Base-by-base conservation (phyloP, 2,888 invertebrate species). In the Camponotus fellah region DNA sequence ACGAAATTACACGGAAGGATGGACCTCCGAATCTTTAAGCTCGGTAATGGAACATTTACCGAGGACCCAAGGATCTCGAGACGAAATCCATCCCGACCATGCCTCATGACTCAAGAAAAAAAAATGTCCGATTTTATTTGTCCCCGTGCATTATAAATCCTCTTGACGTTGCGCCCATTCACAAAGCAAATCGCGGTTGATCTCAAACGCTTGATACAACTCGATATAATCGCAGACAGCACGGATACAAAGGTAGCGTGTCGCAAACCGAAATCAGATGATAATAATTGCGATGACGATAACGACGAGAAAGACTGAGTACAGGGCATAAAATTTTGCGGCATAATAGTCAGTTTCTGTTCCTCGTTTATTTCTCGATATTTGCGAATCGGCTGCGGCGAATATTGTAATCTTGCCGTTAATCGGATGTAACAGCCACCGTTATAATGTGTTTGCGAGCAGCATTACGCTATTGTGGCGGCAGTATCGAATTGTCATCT, bases 311-410 rank as follows among this genome's bases (percentile, higher is more conserved):
- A 92, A 92, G 91, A 92, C 92, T 92, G 92, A 92, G 90, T 88
- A 91, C 85, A 91, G 91, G 94, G 93, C 94, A 93, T 93, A 93
- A 91, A 92, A 94, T 94, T 94, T 94, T 92, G 90, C 92, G 90
- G 91, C 92, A 92, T 93, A 92, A 94, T 94, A 94, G 94, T 94
- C 94, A 94, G 92, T 94, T 93, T 94, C 93, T 94, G 94, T 94
- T 94, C 94, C 94, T 94, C 92, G 93, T 93, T 93, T 93, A 83
- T 89, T 89, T 90, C 86, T 90, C 88, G 89, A 90, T 85, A 84
- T 88, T 85, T 82, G 85, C 85, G 81, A 82, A 75, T 69, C 21
- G 80, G 83, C 71, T 82, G 82, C 75, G 66, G 72, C 75, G 65
- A 49, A 72, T 79, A 86, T 46, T 86, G 83, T 84, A 87, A 86